These are phyloP conservation scores for Ctenomys sociabilis DNA, from an alignment of 2,113 vertebrate species.

Conservation along the genomic window DNA sequence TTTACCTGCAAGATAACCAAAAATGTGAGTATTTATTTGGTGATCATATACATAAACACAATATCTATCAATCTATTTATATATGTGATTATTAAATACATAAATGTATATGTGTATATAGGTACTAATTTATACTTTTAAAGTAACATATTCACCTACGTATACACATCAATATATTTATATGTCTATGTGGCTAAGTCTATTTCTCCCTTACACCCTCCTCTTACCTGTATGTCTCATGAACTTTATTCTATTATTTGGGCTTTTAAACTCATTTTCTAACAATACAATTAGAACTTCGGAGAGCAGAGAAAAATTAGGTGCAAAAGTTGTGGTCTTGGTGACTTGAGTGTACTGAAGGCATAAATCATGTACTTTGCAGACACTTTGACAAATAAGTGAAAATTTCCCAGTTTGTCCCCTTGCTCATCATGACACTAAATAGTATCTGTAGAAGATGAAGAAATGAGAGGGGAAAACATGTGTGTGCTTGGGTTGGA, in stretches of 20 bases:
- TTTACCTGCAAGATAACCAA: slow-evolving; percentile 23
- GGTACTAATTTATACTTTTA: neutral
- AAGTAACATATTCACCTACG: neutral
- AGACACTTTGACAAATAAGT: neutral
- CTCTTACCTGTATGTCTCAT: neutral
- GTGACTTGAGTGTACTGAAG: neutral
- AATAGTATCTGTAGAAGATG: neutral
- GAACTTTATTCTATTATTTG: neutral
- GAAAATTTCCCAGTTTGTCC: neutral
- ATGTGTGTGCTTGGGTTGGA: neutral
- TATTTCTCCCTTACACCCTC: neutral
- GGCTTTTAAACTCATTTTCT: neutral
- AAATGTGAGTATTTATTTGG: neutral
- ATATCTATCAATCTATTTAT: neutral
- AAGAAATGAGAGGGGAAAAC: neutral
- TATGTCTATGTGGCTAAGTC: neutral
- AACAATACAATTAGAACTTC: neutral
- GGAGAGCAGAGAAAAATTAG: neutral
- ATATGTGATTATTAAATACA: neutral
- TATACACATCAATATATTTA: neutral
- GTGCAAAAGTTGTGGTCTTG: neutral
- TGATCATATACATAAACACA: neutral
- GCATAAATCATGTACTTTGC: neutral
- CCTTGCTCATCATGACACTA: neutral
- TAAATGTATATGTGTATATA: neutral